Conservation (phyloP, 2,888 invertebrate genomes). For the Caenorhabditis japonica region DNA sequence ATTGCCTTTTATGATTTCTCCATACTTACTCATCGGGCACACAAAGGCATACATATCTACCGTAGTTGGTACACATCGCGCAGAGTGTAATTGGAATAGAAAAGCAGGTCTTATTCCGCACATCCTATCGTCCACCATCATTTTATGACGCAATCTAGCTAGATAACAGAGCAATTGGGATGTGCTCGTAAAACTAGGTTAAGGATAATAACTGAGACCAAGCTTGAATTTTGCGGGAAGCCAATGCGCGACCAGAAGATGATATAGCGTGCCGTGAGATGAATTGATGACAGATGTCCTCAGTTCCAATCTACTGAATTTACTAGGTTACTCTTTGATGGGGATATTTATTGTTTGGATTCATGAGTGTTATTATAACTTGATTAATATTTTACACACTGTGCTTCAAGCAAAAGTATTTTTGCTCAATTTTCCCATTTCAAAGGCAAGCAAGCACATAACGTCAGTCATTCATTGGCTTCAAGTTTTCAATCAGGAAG, state of each 20-base stretch:
- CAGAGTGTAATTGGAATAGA: constrained; percentile 39
- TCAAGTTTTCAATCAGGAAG: not conserved
- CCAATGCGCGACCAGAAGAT: constrained; percentile 10
- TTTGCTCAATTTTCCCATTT: constrained; percentile 17
- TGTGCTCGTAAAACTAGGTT: constrained; percentile 10
- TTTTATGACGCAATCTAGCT: constrained; percentile 54
- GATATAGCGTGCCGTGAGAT: constrained; percentile 45
- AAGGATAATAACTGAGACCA: not conserved
- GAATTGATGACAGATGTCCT: constrained; percentile 54
- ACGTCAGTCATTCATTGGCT: constrained; percentile 10
- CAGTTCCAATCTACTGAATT: constrained; percentile 26
- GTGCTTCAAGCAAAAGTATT: too few species aligned
- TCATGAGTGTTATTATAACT: constrained; percentile 29
- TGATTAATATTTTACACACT: constrained; percentile 31
- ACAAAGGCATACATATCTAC: constrained; percentile 27
- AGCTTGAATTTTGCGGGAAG: constrained; percentile 2
- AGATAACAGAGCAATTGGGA: constrained; percentile 46
- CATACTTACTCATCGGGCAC: constrained; percentile 22
- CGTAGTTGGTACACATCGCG: constrained; percentile 46
- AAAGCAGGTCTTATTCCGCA: constrained; percentile 8
- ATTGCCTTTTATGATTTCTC: constrained; percentile 33
- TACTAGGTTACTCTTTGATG: constrained; percentile 10
- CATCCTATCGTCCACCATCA: constrained; percentile 29
- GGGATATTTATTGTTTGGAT: constrained; percentile 34
- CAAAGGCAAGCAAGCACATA: constrained; percentile 15